These are phyloP conservation scores for Acarapis woodi DNA, from an alignment of 1,140 invertebrate genomes.

Conservation along the genomic window DNA sequence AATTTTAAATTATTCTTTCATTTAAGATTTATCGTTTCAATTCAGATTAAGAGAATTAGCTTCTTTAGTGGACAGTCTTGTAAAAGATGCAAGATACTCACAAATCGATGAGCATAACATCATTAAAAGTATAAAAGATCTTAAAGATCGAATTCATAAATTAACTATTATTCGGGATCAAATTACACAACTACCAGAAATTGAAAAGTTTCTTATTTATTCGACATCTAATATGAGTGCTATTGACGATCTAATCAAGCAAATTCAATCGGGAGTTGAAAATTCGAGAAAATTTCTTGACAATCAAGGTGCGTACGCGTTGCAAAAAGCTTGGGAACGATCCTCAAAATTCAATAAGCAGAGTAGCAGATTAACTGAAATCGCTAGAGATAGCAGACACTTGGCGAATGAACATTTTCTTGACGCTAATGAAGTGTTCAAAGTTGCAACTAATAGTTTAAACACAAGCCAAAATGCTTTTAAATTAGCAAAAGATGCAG, in stretches of 20 bases:
- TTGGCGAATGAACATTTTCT: conserved; percentile 40
- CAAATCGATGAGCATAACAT: too few species aligned
- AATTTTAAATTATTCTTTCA: too few species aligned
- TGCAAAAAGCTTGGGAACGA: conserved; percentile 43
- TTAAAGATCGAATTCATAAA: too few species aligned
- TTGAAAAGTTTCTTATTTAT: too few species aligned
- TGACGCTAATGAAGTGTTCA: conserved; percentile 42
- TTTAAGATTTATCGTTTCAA: too few species aligned
- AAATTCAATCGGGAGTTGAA: conserved; percentile 35
- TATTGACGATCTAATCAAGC: conserved; percentile 37
- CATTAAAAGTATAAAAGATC: too few species aligned
- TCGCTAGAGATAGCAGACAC: conserved; percentile 51
- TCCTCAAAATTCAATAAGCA: conserved; percentile 62
- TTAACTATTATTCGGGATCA: too few species aligned
- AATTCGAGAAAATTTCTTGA: conserved; percentile 40
- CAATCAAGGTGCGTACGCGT: conserved; percentile 40
- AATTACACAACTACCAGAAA: conserved; percentile 14
- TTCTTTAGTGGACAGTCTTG: too few species aligned
- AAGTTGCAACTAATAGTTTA: conserved; percentile 41
- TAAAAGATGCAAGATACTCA: too few species aligned
- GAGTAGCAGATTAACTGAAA: conserved; percentile 59
- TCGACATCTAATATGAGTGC: conserved; percentile 37
- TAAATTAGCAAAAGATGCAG: conserved; percentile 42
- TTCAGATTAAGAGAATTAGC: too few species aligned
- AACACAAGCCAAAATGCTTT: conserved; percentile 52